Conservation (phyloP, 2,888 invertebrate genomes). For the Gastracanthus pulcherrimus region DNA sequence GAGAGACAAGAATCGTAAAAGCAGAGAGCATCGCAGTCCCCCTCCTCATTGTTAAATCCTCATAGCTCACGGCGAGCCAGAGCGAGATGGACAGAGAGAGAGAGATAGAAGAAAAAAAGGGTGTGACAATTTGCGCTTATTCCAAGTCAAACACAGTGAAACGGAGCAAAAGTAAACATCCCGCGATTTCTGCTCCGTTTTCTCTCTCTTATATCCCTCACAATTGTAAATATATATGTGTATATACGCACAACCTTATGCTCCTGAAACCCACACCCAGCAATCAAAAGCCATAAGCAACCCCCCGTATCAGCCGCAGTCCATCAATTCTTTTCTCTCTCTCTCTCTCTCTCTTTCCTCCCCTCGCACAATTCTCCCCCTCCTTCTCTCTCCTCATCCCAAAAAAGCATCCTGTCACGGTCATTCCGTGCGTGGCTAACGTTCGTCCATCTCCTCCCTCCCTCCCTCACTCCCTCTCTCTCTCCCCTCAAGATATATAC, state of each 20-base stretch:
- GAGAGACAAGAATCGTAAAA: not conserved
- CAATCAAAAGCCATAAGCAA: not conserved
- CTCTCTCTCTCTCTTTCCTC: not conserved
- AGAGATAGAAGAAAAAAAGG: slow-evolving; percentile 15
- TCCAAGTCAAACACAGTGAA: slow-evolving; percentile 23
- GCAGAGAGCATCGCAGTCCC: not conserved
- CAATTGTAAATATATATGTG: too few relatives aligned
- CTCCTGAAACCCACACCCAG: not conserved
- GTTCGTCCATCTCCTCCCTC: slow-evolving; percentile 5
- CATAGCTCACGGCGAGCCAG: not conserved
- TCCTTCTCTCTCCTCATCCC: not conserved
- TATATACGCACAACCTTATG: not conserved
- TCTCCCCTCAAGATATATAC: too few relatives aligned
- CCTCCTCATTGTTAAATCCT: not conserved
- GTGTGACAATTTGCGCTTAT: slow-evolving; percentile 42
- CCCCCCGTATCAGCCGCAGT: not conserved
- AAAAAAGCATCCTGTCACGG: slow-evolving; percentile 39
- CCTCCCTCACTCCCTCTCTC: not conserved
- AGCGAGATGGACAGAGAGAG: not conserved
- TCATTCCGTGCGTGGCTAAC: slow-evolving; percentile 15
- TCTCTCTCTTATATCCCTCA: not conserved
- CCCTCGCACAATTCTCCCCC: not conserved
- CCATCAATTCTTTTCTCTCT: not conserved
- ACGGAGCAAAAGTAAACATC: slow-evolving; percentile 33
- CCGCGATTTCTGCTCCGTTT: not conserved